Conservation (phyloP, 2,113 vertebrate species). For the Oriolus oriolus region DNA sequence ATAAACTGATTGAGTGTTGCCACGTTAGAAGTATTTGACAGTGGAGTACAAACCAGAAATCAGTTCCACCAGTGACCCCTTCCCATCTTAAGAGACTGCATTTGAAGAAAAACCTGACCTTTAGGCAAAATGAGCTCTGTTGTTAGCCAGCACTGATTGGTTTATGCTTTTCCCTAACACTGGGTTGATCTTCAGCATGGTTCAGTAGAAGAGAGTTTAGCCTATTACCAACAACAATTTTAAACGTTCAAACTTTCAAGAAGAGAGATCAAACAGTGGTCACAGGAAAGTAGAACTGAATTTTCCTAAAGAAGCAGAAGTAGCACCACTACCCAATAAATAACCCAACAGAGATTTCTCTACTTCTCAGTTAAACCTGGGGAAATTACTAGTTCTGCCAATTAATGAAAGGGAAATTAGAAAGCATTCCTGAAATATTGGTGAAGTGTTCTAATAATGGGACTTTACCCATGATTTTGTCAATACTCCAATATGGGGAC, state of each 20-base stretch:
- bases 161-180: not conserved
- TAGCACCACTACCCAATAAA: not conserved
- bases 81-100: not conserved
- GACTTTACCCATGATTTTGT: not conserved
- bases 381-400: not conserved
- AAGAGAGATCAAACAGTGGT: not conserved
- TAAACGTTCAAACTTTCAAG: not conserved
- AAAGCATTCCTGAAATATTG: not conserved
- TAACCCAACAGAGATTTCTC: not conserved
- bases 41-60: not conserved
- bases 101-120: not conserved
- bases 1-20: not conserved
- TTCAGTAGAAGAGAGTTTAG: not conserved
- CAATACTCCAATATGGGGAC: not conserved
- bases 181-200: accelerated
- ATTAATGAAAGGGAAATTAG: not conserved
- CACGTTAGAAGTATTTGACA: not conserved
- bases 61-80: not conserved
- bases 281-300: not conserved
- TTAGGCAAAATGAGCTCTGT: not conserved
- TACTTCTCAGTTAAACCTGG: not conserved
- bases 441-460: not conserved
- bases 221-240: not conserved
- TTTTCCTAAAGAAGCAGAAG: not conserved
- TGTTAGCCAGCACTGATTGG: not conserved